Conservation (phyloP, 2,888 invertebrate species). For the Cancer borealis region DNA sequence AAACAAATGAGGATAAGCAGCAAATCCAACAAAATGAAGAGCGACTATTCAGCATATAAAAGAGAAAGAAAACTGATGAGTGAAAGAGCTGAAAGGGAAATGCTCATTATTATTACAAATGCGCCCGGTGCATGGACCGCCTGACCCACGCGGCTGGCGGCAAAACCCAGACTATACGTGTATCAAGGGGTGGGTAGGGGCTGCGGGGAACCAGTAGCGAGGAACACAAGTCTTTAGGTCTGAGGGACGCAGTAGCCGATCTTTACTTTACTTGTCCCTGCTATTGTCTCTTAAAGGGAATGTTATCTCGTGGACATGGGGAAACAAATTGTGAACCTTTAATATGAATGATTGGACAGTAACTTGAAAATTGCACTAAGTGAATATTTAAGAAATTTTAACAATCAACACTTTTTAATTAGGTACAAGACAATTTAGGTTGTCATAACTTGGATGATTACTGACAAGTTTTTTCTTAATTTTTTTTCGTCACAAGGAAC, state of each 20-base stretch:
- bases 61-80: background rate
- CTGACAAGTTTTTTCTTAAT: background rate
- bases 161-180: background rate
- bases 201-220: background rate
- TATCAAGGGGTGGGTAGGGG: background rate
- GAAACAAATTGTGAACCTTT: background rate
- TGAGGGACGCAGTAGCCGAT: background rate
- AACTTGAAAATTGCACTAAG: background rate
- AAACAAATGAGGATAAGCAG: background rate
- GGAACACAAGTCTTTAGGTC: background rate
- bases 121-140: conserved; percentile 2
- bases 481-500: background rate
- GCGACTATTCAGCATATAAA: background rate
- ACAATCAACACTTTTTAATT: background rate
- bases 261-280: background rate
- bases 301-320: background rate
- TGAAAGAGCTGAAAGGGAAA: background rate
- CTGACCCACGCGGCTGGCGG: background rate
- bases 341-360: background rate
- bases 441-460: background rate
- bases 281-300: background rate
- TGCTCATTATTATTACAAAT: background rate
- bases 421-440: background rate
- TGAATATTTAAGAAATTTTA: background rate
- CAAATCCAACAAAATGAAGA: background rate